phyloP scores from a whole-genome alignment of 2,113 vertebrate species.

The Ammodytes dubius region DNA sequence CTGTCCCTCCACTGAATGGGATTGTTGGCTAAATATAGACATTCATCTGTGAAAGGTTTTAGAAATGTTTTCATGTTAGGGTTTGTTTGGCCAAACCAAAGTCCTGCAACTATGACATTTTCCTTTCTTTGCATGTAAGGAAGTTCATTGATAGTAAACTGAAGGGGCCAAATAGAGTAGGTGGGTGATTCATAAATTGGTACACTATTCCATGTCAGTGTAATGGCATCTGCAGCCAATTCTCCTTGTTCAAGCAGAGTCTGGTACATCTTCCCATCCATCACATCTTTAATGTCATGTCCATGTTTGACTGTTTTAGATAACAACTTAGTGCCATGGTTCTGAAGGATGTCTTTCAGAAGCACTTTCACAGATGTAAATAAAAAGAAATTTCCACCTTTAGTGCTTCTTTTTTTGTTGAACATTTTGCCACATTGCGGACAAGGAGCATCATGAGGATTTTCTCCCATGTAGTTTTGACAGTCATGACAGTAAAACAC shows the following conservation, averaged over 20 bases:
- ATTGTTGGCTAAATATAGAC: slow-evolving; percentile 18
- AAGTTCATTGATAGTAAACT: slow-evolving; percentile 49
- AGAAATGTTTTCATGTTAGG: slow-evolving; percentile 35
- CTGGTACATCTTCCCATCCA: slow-evolving; percentile 48
- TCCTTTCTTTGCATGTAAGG: slow-evolving; percentile 28
- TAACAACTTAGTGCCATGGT: slow-evolving; percentile 3
- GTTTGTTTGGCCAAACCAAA: slow-evolving; percentile 32
- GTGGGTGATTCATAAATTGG: not conserved
- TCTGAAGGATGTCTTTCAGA: slow-evolving; percentile 20
- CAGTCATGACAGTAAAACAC: slow-evolving; percentile 19
- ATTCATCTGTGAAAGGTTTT: slow-evolving; percentile 44
- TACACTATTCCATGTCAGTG: slow-evolving; percentile 25
- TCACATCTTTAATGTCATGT: slow-evolving; percentile 32
- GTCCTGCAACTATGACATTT: slow-evolving; percentile 38
- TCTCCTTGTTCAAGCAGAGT: slow-evolving; percentile 11
- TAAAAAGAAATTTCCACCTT: slow-evolving; percentile 36
- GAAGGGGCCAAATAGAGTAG: slow-evolving; percentile 42
- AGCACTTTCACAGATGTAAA: slow-evolving; percentile 34
- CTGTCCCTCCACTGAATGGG: slow-evolving; percentile 9
- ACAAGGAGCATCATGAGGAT: slow-evolving; percentile 3
- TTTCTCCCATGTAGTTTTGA: slow-evolving; percentile 21
- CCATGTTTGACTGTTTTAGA: slow-evolving; percentile 17
- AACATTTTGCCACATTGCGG: not conserved
- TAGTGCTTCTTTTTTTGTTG: not conserved
- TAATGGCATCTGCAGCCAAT: slow-evolving; percentile 33